Evolutionary conservation across 2,113 vertebrate species (phyloP).

Genomic region (Siniperca knerii): DNA sequence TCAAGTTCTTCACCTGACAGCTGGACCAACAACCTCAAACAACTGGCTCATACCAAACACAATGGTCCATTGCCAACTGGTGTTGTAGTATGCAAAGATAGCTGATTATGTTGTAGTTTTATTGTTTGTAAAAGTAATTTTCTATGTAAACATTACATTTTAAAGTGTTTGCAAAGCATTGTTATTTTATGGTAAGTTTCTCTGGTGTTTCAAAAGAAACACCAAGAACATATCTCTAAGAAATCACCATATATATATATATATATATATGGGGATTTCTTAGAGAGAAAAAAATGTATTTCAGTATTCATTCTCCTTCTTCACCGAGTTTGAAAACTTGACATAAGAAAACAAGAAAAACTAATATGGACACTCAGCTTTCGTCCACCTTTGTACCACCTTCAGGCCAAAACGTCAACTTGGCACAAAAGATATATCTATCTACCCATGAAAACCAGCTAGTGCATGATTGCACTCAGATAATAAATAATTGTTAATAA

Average conservation of each 20-base stretch:
- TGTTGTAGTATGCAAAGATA: background rate
- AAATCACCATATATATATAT: no score
- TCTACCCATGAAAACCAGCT: background rate
- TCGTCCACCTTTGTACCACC: background rate
- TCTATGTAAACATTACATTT: background rate
- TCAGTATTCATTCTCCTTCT: background rate
- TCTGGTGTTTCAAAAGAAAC: background rate
- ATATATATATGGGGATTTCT: no score
- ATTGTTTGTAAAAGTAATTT: background rate
- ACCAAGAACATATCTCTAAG: no score
- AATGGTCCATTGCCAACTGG: background rate
- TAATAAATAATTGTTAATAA: no score
- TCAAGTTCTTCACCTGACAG: slow-evolving; percentile 25
- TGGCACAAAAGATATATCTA: background rate
- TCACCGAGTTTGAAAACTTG: background rate
- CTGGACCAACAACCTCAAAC: slow-evolving; percentile 42
- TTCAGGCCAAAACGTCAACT: slow-evolving; percentile 12
- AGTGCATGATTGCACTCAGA: background rate
- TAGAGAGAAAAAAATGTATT: no score
- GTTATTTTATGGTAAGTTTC: background rate
- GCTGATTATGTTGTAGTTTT: background rate
- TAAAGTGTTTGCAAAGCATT: background rate
- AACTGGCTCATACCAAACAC: slow-evolving; percentile 19
- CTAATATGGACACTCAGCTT: background rate
- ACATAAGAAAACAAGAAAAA: background rate